phyloP scores from a whole-genome alignment of 2,797 vertebrate species.

The Denticeps clupeoides region DNA sequence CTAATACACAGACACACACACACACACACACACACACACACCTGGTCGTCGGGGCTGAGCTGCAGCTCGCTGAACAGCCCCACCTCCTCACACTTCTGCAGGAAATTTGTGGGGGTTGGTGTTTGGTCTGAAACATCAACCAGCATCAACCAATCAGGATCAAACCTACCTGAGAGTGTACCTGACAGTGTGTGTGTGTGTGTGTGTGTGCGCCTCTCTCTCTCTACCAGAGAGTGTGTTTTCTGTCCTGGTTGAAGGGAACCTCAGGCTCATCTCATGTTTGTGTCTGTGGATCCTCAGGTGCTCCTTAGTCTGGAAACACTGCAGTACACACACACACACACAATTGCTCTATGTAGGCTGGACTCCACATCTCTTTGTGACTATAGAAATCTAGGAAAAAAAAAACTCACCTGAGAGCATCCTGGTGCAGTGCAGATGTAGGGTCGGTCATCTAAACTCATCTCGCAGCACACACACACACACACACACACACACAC shows the following conservation, averaged over 20 bases:
- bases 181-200: not conserved
- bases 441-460: constrained; percentile 90
- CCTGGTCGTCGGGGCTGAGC: no score
- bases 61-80: constrained; percentile 94
- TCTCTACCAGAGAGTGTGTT: constrained; percentile 83
- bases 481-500: constrained; percentile 4
- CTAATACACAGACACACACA: not conserved
- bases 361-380: no score
- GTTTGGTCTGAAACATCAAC: constrained; percentile 98
- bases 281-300: constrained; percentile 96
- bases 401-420: constrained; percentile 96
- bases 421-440: constrained; percentile 90
- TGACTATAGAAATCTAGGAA: no score
- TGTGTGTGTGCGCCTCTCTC: not conserved
- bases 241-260: constrained; percentile 87
- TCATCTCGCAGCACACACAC: constrained; percentile 70
- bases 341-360: constrained; percentile 1
- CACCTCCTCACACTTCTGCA: constrained; percentile 96
- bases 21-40: not conserved
- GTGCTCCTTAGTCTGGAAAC: constrained; percentile 93
- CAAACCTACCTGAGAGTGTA: no score
- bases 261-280: constrained; percentile 98
- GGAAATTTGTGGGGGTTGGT: constrained; percentile 87
- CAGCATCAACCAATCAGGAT: no score
- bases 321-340: constrained; percentile 63